These are phyloP conservation scores for Apotomis turbidana DNA, from an alignment of 2,888 invertebrate species.

Conservation along the genomic window DNA sequence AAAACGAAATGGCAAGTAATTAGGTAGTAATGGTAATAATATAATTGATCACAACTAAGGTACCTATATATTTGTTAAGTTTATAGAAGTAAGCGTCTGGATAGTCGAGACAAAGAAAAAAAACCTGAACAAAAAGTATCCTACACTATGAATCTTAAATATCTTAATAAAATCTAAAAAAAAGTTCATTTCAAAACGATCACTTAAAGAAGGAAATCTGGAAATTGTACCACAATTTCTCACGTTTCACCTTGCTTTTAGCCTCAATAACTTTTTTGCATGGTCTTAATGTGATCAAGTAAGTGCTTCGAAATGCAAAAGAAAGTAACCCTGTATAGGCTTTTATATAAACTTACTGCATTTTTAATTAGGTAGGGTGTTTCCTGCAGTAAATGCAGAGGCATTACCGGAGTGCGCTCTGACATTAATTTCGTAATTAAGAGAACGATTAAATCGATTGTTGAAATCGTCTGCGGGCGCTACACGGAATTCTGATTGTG, in stretches of 20 bases:
- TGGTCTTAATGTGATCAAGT: constrained; percentile 1
- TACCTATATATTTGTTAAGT: too few species aligned
- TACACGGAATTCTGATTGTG: constrained; percentile 56
- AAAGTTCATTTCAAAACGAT: too few species aligned
- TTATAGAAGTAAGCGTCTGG: too few species aligned
- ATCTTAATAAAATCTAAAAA: too few species aligned
- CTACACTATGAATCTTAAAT: too few species aligned
- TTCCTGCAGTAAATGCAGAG: constrained; percentile 48
- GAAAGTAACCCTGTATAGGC: neutral
- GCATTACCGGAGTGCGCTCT: constrained; percentile 53
- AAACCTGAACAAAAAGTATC: too few species aligned
- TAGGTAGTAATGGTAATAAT: too few species aligned
- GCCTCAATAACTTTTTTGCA: constrained; percentile 20
- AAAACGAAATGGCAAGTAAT: too few species aligned
- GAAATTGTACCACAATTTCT: too few species aligned
- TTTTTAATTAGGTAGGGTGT: constrained; percentile 14
- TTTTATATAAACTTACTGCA: neutral
- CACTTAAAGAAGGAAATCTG: too few species aligned
- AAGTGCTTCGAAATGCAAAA: neutral
- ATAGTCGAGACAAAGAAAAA: too few species aligned
- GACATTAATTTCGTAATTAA: constrained; percentile 76
- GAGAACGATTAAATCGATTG: constrained; percentile 73
- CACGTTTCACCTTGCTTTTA: neutral
- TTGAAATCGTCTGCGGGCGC: constrained; percentile 68
- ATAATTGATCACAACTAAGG: too few species aligned